Conservation (phyloP, 2,888 invertebrate genomes). For the Rotaria socialis region DNA sequence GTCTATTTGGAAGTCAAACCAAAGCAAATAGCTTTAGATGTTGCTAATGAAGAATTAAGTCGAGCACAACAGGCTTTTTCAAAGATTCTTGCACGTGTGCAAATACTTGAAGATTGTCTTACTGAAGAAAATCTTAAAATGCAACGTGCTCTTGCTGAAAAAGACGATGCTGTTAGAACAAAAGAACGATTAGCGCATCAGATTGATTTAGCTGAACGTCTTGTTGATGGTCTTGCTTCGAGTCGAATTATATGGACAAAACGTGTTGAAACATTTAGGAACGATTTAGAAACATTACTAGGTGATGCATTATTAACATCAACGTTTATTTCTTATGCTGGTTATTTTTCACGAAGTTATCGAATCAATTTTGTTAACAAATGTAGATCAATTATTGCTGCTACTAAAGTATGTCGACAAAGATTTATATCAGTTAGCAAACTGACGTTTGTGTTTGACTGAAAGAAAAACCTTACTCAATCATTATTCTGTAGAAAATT, state of each 20-base stretch:
- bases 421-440: no score
- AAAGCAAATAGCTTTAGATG: conserved; percentile 25
- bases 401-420: background rate
- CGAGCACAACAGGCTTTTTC: conserved; percentile 55
- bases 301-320: conserved; percentile 80
- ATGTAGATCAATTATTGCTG: background rate
- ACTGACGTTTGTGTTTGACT: no score
- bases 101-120: conserved; percentile 3
- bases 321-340: conserved; percentile 79
- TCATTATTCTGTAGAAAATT: no score
- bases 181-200: background rate
- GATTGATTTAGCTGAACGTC: conserved; percentile 74
- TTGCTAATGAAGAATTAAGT: conserved; percentile 13
- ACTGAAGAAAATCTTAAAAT: conserved; percentile 27
- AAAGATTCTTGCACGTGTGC: conserved; percentile 57
- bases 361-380: conserved; percentile 56
- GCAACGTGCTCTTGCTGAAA: conserved; percentile 23
- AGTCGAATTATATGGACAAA: conserved; percentile 95
- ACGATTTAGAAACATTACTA: conserved; percentile 64
- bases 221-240: conserved; percentile 87
- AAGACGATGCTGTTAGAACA: conserved; percentile 24
- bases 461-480: no score
- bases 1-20: conserved; percentile 9
- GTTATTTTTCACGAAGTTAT: conserved; percentile 78
- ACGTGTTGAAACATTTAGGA: conserved; percentile 47